These are phyloP conservation scores for Lycaon pictus DNA, from an alignment of 2,113 vertebrate genomes.

Conservation along the genomic window DNA sequence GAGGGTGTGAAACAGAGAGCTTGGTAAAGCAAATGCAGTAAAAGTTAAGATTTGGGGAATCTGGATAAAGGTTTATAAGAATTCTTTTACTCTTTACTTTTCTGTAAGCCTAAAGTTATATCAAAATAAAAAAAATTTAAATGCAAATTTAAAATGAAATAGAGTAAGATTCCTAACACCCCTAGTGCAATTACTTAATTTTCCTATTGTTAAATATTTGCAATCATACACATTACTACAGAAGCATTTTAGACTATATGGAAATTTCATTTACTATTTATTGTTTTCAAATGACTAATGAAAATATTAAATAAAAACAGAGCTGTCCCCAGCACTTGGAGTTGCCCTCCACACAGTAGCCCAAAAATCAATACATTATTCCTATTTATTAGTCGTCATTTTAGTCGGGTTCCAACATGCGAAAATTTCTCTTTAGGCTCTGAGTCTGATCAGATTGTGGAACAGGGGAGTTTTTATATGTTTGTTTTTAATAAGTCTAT, in stretches of 20 bases:
- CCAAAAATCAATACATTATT: not conserved
- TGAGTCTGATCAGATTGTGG: not conserved
- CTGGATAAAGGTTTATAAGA: not conserved
- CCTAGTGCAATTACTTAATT: constrained; percentile 13
- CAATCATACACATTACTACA: not conserved
- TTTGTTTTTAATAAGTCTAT: not conserved
- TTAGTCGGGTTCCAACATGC: not conserved
- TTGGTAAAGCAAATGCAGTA: not conserved
- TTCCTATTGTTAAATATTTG: constrained; percentile 14
- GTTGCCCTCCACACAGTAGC: not conserved
- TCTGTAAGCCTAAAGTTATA: not conserved
- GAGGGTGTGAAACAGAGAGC: not conserved
- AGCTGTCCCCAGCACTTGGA: not conserved
- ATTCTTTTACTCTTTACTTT: not conserved
- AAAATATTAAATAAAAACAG: constrained; percentile 26
- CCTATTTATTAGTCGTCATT: not conserved
- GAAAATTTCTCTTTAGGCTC: not conserved
- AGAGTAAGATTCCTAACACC: not conserved
- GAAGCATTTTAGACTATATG: not conserved
- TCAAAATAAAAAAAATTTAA: not conserved
- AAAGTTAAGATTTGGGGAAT: not conserved
- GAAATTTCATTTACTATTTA: constrained; percentile 46
- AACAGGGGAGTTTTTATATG: not conserved
- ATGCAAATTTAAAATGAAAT: not conserved
- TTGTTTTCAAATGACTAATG: constrained; percentile 28